phyloP scores from a whole-genome alignment of 2,797 vertebrate species.

The Streptopelia turtur region DNA sequence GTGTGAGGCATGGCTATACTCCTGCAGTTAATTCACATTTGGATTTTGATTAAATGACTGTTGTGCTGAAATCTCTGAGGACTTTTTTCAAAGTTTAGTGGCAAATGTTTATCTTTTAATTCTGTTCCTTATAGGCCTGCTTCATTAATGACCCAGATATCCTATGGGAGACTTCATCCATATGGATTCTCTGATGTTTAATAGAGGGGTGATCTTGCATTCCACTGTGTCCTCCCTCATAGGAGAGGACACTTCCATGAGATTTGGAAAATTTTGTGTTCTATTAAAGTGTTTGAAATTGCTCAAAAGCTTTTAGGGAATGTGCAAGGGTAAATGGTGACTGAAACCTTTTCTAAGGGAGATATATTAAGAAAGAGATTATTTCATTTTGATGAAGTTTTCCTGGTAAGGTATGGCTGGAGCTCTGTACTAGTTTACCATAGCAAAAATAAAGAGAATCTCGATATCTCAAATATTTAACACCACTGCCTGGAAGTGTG shows the following conservation, averaged over 20 bases:
- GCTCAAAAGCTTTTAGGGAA: not conserved
- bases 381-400: not conserved
- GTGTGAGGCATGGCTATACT: not conserved
- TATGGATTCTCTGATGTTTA: not conserved
- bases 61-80: not conserved
- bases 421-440: not conserved
- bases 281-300: not conserved
- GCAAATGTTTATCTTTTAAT: not conserved
- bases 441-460: not conserved
- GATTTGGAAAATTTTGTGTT: not conserved
- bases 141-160: not conserved
- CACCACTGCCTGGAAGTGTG: not conserved
- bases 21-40: not conserved
- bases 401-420: not conserved
- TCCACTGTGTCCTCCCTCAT: not conserved
- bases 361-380: not conserved
- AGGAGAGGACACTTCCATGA: not conserved
- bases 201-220: not conserved
- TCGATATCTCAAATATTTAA: not conserved
- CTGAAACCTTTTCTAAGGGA: not conserved
- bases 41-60: not conserved
- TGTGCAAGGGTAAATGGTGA: not conserved
- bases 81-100: not conserved
- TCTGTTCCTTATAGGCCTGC: not conserved
- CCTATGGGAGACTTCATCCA: not conserved